Evolutionary conservation across 1,140 invertebrate species (phyloP).

Genomic region (Papilio polytes): DNA sequence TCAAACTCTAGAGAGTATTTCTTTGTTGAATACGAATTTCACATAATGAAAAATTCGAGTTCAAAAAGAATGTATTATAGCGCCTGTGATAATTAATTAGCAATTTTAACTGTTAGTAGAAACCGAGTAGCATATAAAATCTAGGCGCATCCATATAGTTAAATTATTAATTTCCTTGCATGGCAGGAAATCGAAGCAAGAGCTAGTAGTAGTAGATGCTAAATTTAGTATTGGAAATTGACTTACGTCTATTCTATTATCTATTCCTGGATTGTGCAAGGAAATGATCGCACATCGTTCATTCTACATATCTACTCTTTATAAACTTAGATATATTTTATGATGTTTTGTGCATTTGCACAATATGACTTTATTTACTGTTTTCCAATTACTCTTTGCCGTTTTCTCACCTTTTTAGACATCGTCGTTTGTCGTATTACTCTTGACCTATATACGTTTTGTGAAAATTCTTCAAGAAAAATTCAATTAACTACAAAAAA

Average conservation of each 20-base stretch:
- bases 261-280: neutral
- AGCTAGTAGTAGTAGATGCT: neutral
- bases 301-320: neutral
- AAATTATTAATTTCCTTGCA: neutral
- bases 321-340: too few species aligned
- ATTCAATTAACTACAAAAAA: neutral
- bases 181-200: neutral
- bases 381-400: neutral
- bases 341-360: neutral
- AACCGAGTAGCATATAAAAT: neutral
- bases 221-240: neutral
- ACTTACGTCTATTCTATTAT: neutral
- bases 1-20: neutral
- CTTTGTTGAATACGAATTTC: neutral
- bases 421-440: neutral
- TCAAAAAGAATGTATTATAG: too few species aligned
- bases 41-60: too few species aligned
- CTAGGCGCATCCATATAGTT: neutral
- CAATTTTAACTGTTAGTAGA: neutral
- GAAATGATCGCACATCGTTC: neutral
- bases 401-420: conserved; percentile 6
- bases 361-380: neutral
- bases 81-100: neutral
- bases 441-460: neutral
- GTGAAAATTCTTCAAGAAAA: neutral